Evolutionary conservation across 2,113 vertebrate species (phyloP).

Genomic region (Peromyscus leucopus): DNA sequence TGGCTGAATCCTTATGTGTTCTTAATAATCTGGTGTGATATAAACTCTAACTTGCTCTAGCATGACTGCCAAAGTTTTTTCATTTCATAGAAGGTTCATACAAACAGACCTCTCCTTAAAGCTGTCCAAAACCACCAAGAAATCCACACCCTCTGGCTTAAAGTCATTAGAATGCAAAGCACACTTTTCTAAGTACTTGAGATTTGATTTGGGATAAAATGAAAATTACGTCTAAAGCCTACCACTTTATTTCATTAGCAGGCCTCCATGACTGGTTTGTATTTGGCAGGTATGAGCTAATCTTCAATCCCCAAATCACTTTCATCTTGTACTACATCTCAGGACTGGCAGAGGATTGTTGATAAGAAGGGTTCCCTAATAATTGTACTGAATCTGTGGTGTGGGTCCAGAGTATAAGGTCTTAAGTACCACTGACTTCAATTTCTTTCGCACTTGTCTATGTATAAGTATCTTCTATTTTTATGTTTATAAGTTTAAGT

Average conservation of each 20-base stretch:
- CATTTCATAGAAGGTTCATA: not conserved
- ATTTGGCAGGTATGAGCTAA: conserved; percentile 48
- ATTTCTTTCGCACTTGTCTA: not conserved
- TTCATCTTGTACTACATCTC: not conserved
- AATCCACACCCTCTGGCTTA: conserved; percentile 13
- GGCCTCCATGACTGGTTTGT: conserved; percentile 4
- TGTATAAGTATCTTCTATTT: not conserved
- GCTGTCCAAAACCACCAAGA: not conserved
- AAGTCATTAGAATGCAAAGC: not conserved
- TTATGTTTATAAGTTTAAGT: not conserved
- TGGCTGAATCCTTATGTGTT: not conserved
- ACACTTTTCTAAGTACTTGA: conserved; percentile 24
- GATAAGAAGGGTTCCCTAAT: not conserved
- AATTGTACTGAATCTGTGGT: not conserved
- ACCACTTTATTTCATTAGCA: conserved; percentile 49
- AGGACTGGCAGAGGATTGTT: not conserved
- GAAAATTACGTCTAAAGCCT: conserved; percentile 38
- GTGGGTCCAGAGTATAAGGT: not conserved
- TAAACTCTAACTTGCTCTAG: not conserved
- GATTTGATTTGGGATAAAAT: conserved; percentile 53
- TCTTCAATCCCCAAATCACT: conserved; percentile 42
- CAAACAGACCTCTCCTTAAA: not conserved
- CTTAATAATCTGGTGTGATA: conserved; percentile 29
- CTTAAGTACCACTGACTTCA: not conserved
- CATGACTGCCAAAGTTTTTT: conserved; percentile 25